Conservation (phyloP, 2,113 vertebrate genomes). For the Calypte anna region DNA sequence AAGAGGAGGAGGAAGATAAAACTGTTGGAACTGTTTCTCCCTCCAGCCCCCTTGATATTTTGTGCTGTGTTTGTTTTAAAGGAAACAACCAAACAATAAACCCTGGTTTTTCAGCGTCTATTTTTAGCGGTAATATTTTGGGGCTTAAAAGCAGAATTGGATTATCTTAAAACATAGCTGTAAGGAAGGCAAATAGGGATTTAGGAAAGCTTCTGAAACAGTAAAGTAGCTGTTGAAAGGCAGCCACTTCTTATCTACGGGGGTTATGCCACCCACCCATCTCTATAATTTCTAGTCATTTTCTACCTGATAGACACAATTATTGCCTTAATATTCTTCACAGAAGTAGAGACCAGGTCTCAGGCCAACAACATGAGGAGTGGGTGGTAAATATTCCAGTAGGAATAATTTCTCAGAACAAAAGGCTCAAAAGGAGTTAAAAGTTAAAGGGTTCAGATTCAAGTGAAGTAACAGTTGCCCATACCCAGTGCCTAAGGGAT, state of each 20-base stretch:
- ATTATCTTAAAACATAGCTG: slow-evolving; percentile 14
- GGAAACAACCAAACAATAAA: neutral
- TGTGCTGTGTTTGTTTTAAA: neutral
- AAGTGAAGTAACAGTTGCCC: neutral
- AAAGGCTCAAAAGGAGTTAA: neutral
- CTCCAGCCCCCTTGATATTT: neutral
- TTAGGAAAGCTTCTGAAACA: neutral
- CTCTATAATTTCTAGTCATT: neutral
- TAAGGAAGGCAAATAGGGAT: neutral
- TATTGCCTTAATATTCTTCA: neutral
- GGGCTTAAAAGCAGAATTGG: neutral
- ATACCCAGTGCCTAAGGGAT: neutral
- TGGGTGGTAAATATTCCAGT: neutral
- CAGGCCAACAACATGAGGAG: neutral
- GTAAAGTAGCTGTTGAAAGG: neutral
- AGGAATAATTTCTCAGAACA: neutral
- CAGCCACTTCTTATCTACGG: neutral
- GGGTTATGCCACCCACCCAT: neutral
- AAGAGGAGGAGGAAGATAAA: neutral
- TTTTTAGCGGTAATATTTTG: neutral
- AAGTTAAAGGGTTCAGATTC: neutral
- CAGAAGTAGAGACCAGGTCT: neutral
- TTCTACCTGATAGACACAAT: neutral
- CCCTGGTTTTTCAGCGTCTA: neutral
- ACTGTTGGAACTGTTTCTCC: neutral